Evolutionary conservation across 2,797 vertebrate species (phyloP), one percentile per base, ranked within the genome.

Genomic region (Parauchenoglanis punctatus): DNA sequence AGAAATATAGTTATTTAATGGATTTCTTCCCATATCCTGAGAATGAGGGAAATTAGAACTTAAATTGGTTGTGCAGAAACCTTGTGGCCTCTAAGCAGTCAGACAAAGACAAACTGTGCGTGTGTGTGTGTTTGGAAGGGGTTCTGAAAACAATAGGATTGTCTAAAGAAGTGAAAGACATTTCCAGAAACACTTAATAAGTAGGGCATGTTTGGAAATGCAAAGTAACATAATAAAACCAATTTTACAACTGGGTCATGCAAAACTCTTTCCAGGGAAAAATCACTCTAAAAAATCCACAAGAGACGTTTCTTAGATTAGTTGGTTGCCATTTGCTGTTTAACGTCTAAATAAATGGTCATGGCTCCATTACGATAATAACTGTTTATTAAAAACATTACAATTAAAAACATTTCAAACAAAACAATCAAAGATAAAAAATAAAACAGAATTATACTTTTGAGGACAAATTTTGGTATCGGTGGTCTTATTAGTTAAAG

Each of bases 371-470:
- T 70, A 84, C 80, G 78, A 87, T 52, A 82, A 89, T 81, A 89
- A 85, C 73, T 72, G 87, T 91, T 91, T 91, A 91, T 91, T 91
- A 73, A 87, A 89, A 91, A 90, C 81, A 83, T 86, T 81, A 88
- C 54, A 75, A 25, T 83, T 87, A 46, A 88, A 83, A 87, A 84
- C 18, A 70, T 61, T 67, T n/a, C 49, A 58, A 20, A 77, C 18
- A 65, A 13, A 67, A 86, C 76, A 54, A 52, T 67, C 52, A 87
- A 63, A 87, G 63, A 68, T 84, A 85, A 56, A 87, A 88, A 90
- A 88, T 59, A 77, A 89, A 87, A 59, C 78, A 52, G 61, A 82
- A 15, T 7, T 23, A 70, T 68, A 61, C 76, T 73, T 72, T n/a
- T 46, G 58, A 46, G 44, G 68, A 80, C 54, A 70, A 44, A 56